phyloP scores from a whole-genome alignment of 2,888 invertebrate species.

The Blomia tropicalis region DNA sequence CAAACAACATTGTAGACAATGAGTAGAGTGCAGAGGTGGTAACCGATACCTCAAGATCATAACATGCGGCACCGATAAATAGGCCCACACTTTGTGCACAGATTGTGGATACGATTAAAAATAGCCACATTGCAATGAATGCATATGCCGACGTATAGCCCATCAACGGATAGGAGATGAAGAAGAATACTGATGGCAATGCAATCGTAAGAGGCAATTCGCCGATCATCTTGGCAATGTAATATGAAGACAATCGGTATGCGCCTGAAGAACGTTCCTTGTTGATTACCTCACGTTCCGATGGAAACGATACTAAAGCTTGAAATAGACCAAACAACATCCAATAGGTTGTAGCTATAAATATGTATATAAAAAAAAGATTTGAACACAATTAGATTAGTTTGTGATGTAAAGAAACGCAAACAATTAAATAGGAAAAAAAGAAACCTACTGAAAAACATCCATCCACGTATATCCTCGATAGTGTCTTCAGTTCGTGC shows the following conservation, averaged over 20 bases:
- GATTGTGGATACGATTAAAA: constrained; percentile 46
- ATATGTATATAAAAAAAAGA: not conserved
- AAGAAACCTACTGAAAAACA: constrained; percentile 28
- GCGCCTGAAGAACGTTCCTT: constrained; percentile 62
- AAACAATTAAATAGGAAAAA: not conserved
- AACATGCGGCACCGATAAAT: constrained; percentile 58
- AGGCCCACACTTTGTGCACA: constrained; percentile 50
- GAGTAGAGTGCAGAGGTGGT: constrained; percentile 60
- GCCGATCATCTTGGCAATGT: constrained; percentile 62
- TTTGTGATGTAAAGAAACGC: no score
- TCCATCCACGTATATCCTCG: constrained; percentile 58
- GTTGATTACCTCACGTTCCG: constrained; percentile 59
- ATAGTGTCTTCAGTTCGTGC: constrained; percentile 56
- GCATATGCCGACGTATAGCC: constrained; percentile 49
- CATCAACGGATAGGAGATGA: constrained; percentile 59
- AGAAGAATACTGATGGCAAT: constrained; percentile 55
- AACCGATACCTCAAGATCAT: constrained; percentile 59
- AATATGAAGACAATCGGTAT: constrained; percentile 60
- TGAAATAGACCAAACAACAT: constrained; percentile 63
- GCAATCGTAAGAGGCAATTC: constrained; percentile 58
- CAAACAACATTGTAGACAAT: constrained; percentile 56
- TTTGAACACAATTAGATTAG: no score
- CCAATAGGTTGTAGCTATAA: constrained; percentile 49
- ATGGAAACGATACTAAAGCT: constrained; percentile 59
- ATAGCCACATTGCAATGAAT: constrained; percentile 48